Percentiles rank a stretch among this genome's conserved stretches.
These are phyloP conservation scores for Enteromius fasciolatus DNA, from an alignment of 2,797 vertebrate species.

Conservation along the genomic window DNA sequence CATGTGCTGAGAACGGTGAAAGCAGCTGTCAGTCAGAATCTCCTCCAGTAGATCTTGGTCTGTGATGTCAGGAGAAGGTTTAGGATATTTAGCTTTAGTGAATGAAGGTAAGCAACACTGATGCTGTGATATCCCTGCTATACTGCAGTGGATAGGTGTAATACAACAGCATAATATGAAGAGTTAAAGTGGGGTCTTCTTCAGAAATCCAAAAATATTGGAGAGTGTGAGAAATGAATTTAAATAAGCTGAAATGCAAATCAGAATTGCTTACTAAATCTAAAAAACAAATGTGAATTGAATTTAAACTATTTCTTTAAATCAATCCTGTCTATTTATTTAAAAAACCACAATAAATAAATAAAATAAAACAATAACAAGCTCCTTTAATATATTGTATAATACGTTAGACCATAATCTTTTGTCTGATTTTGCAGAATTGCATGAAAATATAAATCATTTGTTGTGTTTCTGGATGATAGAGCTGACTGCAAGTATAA, in stretches of 20 bases:
- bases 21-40: constrained; percentile 84
- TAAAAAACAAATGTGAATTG: too few species aligned
- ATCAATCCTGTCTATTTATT: neutral
- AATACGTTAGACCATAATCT: neutral
- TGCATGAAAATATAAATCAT: neutral
- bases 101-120: neutral
- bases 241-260: neutral
- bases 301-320: neutral
- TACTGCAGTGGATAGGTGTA: neutral
- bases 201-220: constrained; percentile 6
- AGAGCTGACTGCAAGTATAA: neutral
- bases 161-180: neutral
- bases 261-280: neutral
- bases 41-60: constrained; percentile 91
- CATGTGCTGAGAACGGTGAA: constrained; percentile 80
- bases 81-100: neutral
- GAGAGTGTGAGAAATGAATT: neutral
- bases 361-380: too few species aligned
- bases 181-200: neutral
- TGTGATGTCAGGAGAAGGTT: constrained; percentile 59
- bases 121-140: neutral
- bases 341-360: neutral
- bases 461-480: constrained; percentile 13
- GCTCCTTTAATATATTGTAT: neutral
- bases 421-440: neutral